Percentiles rank a stretch among this genome's conserved stretches.
Evolutionary conservation across 37 sponge, comb jelly and placozoan genomes (phyloP).

Genomic region (Haliclona indistincta): DNA sequence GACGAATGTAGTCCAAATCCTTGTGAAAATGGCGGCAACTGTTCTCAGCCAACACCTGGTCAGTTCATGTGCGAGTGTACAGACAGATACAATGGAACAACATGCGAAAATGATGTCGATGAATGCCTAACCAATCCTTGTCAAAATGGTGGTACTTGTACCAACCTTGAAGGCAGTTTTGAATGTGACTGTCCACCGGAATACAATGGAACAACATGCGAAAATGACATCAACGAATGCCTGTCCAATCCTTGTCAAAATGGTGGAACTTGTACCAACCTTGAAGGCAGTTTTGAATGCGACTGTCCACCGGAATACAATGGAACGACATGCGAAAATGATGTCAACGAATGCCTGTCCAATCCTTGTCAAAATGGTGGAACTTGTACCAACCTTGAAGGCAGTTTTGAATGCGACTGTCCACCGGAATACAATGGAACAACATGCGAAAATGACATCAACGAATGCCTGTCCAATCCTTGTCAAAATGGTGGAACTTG

Average conservation of each 20-base stretch:
- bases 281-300: background rate
- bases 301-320: slow-evolving; percentile 8
- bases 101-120: too few species aligned
- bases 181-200: too few species aligned
- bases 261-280: slow-evolving; percentile 13
- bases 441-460: too few species aligned
- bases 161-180: too few species aligned
- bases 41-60: too few species aligned
- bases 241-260: slow-evolving; percentile 15
- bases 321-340: slow-evolving; percentile 9
- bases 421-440: slow-evolving; percentile 20
- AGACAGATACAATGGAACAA: too few species aligned
- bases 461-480: slow-evolving; percentile 14
- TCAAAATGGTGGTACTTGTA: too few species aligned
- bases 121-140: too few species aligned
- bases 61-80: too few species aligned
- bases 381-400: slow-evolving; percentile 6
- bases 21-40: slow-evolving; percentile 28
- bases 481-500: slow-evolving; percentile 62
- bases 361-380: slow-evolving; percentile 21
- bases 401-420: slow-evolving; percentile 10
- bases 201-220: too few species aligned
- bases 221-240: background rate
- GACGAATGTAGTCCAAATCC: background rate
- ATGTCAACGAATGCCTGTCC: slow-evolving; percentile 16